Evolutionary conservation across 2,113 vertebrate genomes (phyloP).

Genomic region (Periophthalmodon schlosseri): DNA sequence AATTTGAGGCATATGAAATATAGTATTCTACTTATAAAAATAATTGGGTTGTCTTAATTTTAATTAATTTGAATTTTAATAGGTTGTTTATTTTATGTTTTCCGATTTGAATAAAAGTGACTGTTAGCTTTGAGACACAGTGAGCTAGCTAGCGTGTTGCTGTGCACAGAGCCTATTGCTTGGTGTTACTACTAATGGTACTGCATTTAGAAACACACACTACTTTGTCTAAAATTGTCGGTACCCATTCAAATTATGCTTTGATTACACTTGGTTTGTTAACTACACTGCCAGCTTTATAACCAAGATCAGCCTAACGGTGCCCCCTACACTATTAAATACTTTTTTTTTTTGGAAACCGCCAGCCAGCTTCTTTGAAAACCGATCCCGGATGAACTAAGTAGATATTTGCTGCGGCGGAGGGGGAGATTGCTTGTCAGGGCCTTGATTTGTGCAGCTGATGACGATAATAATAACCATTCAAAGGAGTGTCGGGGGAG

Average conservation of each 20-base stretch:
- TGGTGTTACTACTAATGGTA: not conserved
- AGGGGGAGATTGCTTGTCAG: conserved; percentile 74
- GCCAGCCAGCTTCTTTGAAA: not conserved
- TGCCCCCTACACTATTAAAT: not conserved
- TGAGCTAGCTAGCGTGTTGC: too few species aligned
- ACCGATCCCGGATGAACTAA: not conserved
- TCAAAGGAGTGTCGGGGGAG: conserved; percentile 70
- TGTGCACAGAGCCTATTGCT: too few species aligned
- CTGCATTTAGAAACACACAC: not conserved
- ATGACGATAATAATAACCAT: conserved; percentile 79
- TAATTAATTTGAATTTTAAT: too few species aligned
- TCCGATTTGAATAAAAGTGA: too few species aligned
- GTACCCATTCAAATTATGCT: not conserved
- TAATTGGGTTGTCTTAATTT: too few species aligned
- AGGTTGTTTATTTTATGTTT: too few species aligned
- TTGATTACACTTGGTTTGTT: conserved; percentile 1
- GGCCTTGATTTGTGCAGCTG: conserved; percentile 74
- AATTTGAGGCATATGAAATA: too few species aligned
- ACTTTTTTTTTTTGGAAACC: not conserved
- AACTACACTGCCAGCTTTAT: not conserved
- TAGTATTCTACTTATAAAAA: too few species aligned
- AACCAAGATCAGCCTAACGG: not conserved
- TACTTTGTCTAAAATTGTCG: not conserved
- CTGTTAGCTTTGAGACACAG: too few species aligned
- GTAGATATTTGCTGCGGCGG: conserved; percentile 57